Conservation (phyloP, 2,113 vertebrate genomes). For the Antidorcas marsupialis region DNA sequence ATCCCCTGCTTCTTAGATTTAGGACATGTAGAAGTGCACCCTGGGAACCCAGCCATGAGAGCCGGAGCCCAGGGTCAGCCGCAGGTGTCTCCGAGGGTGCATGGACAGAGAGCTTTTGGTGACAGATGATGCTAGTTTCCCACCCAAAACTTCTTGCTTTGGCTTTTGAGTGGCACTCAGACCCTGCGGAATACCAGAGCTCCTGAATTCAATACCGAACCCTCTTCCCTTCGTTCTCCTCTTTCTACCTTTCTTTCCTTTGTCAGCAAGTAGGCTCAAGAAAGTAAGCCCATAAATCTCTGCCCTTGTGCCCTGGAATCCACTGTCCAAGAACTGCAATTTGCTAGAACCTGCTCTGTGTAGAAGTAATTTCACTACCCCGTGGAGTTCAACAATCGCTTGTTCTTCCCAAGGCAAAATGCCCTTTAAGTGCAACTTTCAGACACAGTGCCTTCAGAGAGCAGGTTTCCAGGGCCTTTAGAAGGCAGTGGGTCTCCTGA, state of each 20-base stretch:
- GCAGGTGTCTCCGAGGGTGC: neutral
- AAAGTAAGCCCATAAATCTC: neutral
- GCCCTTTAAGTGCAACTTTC: neutral
- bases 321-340: fast-evolving
- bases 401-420: too few relatives aligned
- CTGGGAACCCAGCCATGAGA: fast-evolving
- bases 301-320: fast-evolving
- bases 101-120: fast-evolving
- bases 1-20: neutral
- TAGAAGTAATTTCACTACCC: neutral
- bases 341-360: fast-evolving
- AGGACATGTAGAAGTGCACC: neutral
- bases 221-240: neutral
- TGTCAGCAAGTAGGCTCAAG: neutral
- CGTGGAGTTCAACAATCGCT: fast-evolving
- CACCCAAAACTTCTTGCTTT: neutral
- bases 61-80: neutral
- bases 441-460: neutral
- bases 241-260: neutral
- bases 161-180: neutral
- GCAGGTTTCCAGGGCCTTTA: neutral
- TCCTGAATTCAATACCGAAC: neutral
- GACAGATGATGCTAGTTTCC: fast-evolving
- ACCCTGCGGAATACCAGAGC: too few relatives aligned
- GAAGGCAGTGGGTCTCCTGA: neutral